Evolutionary conservation across 2,113 vertebrate genomes (phyloP).

Genomic region (Triplophysa rosa): DNA sequence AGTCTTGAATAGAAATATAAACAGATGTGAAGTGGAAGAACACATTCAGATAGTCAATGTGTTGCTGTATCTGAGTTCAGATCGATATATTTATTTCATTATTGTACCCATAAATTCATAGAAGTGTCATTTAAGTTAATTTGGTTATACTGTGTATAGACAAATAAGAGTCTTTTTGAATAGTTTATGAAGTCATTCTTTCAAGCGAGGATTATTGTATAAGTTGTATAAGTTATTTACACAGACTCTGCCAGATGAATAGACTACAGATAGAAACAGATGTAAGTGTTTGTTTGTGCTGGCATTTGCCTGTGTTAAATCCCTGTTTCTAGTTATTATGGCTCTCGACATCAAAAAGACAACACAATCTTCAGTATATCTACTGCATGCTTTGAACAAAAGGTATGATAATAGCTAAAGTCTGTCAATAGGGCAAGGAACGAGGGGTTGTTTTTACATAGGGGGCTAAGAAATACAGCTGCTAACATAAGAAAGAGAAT

Average conservation of each 20-base stretch:
- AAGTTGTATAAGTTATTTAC: constrained; percentile 48
- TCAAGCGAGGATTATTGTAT: constrained; percentile 11
- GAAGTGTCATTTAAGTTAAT: constrained; percentile 18
- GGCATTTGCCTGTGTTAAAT: constrained; percentile 52
- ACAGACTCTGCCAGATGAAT: constrained; percentile 45
- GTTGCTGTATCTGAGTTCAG: not conserved
- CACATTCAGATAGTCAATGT: not conserved
- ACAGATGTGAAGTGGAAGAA: not conserved
- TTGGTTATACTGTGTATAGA: constrained; percentile 4
- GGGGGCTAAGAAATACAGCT: not conserved
- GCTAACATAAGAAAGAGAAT: not conserved
- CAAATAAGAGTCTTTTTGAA: not conserved
- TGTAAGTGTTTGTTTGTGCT: constrained; percentile 58
- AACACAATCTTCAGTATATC: constrained; percentile 43
- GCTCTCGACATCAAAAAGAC: constrained; percentile 53
- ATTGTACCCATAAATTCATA: not conserved
- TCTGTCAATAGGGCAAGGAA: constrained; percentile 7
- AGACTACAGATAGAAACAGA: constrained; percentile 49
- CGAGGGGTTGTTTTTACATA: not conserved
- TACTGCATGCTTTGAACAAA: constrained; percentile 42
- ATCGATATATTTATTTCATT: not conserved
- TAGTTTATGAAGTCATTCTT: constrained; percentile 36
- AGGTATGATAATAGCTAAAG: constrained; percentile 37
- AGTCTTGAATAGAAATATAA: not conserved
- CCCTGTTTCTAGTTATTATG: constrained; percentile 52